These are phyloP conservation scores for Colinus virginianus DNA, from an alignment of 2,113 vertebrate species.

Conservation along the genomic window DNA sequence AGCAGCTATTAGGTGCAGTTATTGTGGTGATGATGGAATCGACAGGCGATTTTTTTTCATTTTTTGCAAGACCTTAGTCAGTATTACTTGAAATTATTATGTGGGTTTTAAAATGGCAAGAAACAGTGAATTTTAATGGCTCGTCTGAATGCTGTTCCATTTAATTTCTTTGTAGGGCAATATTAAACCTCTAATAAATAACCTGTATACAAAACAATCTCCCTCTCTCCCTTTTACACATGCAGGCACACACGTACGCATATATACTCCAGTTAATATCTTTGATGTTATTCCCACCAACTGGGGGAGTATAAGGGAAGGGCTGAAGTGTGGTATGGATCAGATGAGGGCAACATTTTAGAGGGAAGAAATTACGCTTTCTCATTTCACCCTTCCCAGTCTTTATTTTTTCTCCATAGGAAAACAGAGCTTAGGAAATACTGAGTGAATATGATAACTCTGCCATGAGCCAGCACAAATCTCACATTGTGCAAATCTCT, in stretches of 20 bases:
- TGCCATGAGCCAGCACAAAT: not conserved
- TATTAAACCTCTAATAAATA: constrained; percentile 35
- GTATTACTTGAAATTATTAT: constrained; percentile 69
- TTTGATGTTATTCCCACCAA: not conserved
- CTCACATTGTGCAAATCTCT: not conserved
- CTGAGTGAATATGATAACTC: not conserved
- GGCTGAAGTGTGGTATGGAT: not conserved
- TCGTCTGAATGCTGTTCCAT: constrained; percentile 14
- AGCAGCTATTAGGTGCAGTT: constrained; percentile 71
- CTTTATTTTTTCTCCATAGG: not conserved
- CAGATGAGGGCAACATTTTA: not conserved
- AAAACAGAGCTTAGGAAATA: not conserved
- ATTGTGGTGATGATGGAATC: constrained; percentile 41
- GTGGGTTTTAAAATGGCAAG: constrained; percentile 73
- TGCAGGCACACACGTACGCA: too few relatives aligned
- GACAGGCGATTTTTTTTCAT: constrained; percentile 23
- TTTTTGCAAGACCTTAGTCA: constrained; percentile 74
- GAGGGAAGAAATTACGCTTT: not conserved
- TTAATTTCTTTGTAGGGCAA: constrained; percentile 47
- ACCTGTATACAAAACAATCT: constrained; percentile 15
- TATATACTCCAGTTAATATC: not conserved
- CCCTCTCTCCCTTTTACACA: not conserved
- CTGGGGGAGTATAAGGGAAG: not conserved
- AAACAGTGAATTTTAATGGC: constrained; percentile 54
- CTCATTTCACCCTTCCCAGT: not conserved